Evolutionary conservation across 2,113 vertebrate genomes (phyloP), one percentile per base, ranked within the genome.

Genomic region (Aythya baeri): DNA sequence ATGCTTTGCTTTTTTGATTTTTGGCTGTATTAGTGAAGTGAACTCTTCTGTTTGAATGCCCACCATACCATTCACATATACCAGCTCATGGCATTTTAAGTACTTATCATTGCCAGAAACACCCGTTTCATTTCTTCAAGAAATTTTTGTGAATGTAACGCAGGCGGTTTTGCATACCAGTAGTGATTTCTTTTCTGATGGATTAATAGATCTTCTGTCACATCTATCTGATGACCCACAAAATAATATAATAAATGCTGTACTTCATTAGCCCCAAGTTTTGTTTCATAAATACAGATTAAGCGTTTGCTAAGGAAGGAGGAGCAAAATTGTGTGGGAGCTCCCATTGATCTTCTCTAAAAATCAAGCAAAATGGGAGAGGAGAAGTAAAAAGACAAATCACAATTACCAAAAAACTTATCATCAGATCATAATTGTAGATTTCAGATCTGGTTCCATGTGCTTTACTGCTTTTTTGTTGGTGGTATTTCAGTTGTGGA

Each of bases 181-280:
- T 80, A 74, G 41, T 93, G 94, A 96, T 96, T 96, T 96, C 97
- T 96, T 96, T 95, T 85, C 91, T 94, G 90, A 94, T 96, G 94
- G 93, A 68, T 31, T 58, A 27, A 75, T 88, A 78, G 90, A 17
- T 43, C 76, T 95, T 91, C 85, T 93, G 44, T 86, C 65, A 38
- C 55, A 58, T 58, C 75, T 87, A 2, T 43, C 34, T 49, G 59
- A 76, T 62, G 68, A 80, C 26, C 44, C 41, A 52, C 38, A 74
- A 92, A 93, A 66, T n/a, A 55, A 10, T 92, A 54, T 59, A 58
- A 52, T 26, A 75, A 84, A 43, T 62, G 7, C 27, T 89, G 6
- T 38, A 61, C 23, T 80, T 87, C 23, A 22, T 70, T 86, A 79
- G 26, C 34, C 73, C 52, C 46, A 67, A 57, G 18, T 86, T 87